Percentiles rank a stretch among this genome's conserved stretches.
Conservation (phyloP, 2,888 invertebrate species). For the Cenopis cana region DNA sequence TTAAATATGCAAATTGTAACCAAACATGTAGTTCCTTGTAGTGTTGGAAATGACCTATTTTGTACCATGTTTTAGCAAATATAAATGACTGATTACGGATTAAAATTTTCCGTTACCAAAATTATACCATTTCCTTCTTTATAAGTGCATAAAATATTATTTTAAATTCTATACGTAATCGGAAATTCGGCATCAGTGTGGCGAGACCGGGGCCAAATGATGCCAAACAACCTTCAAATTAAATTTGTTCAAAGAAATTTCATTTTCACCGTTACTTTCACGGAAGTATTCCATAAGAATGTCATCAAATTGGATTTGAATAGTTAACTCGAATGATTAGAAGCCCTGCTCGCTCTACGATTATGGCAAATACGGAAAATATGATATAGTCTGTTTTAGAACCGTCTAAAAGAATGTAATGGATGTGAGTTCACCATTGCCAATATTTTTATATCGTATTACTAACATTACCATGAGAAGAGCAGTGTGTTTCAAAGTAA, state of each 20-base stretch:
- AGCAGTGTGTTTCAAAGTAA: too few species aligned
- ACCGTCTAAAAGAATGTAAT: too few species aligned
- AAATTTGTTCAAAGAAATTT: constrained; percentile 57
- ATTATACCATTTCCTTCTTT: not conserved
- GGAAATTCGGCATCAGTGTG: constrained; percentile 49
- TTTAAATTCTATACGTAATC: constrained; percentile 42
- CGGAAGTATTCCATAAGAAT: constrained; percentile 41
- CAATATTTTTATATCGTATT: too few species aligned
- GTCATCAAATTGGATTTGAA: constrained; percentile 11
- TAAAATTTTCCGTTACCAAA: not conserved
- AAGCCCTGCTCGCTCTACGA: not conserved
- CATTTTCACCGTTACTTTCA: constrained; percentile 52
- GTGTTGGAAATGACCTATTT: too few species aligned
- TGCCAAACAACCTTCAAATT: constrained; percentile 54
- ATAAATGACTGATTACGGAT: too few species aligned
- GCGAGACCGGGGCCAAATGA: constrained; percentile 45
- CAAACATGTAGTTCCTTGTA: too few species aligned
- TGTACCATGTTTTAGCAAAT: too few species aligned
- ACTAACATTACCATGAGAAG: too few species aligned
- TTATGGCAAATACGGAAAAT: too few species aligned
- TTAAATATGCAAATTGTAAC: too few species aligned
- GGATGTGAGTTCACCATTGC: too few species aligned
- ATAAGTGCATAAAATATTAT: not conserved
- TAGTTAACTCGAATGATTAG: constrained; percentile 19
- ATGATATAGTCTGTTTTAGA: too few species aligned